Evolutionary conservation across 2,797 vertebrate species (phyloP).

Genomic region (Mormyrus hasselquistii): DNA sequence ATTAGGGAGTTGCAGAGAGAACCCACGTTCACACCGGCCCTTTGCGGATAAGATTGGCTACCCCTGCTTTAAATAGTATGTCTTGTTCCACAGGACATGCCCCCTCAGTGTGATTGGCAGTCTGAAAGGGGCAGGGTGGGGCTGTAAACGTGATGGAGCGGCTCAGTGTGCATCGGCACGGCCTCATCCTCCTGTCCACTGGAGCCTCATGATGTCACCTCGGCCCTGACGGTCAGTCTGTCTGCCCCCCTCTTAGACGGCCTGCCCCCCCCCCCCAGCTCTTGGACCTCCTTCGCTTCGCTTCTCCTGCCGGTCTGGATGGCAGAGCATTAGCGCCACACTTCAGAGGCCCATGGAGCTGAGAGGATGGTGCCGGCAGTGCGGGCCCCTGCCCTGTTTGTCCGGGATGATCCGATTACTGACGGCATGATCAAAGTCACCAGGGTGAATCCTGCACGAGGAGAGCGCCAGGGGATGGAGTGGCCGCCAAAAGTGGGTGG

Average conservation of each 20-base stretch:
- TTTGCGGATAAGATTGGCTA: no score
- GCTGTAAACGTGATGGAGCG: neutral
- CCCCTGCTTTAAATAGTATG: no score
- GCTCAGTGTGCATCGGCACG: neutral
- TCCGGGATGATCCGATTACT: conserved; percentile 54
- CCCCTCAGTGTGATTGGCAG: neutral
- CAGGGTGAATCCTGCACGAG: conserved; percentile 25
- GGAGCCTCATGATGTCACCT: conserved; percentile 40
- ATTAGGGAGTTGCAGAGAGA: no score
- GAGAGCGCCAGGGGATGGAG: neutral
- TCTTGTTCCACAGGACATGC: neutral
- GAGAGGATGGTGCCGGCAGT: conserved; percentile 27
- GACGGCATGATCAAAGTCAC: conserved; percentile 40
- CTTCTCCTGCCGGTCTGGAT: conserved; percentile 28
- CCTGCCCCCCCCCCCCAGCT: conserved; percentile 37
- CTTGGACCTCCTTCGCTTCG: conserved; percentile 23
- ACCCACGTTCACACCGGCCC: no score
- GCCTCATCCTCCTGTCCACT: conserved; percentile 8
- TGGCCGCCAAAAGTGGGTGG: neutral
- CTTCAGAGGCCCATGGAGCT: conserved; percentile 21
- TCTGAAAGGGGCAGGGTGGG: neutral
- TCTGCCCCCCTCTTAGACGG: conserved; percentile 44
- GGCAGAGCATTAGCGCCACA: conserved; percentile 39
- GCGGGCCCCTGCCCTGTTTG: conserved; percentile 39
- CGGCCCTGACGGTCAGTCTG: conserved; percentile 33